Base-by-base conservation (phyloP, 2,888 invertebrate species). In the Tridacna crocea region DNA sequence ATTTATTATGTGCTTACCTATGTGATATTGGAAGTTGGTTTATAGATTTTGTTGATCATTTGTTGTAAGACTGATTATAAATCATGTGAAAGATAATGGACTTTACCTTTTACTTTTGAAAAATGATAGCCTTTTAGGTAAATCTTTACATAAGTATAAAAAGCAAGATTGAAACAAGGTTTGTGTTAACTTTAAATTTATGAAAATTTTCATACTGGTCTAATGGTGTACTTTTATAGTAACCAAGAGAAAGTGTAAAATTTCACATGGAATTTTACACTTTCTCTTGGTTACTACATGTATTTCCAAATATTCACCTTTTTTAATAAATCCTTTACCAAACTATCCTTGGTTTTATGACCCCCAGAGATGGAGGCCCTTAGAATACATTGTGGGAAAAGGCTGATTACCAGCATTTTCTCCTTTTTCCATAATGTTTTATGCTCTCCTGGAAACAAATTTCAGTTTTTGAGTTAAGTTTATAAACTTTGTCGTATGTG, bases 361-460 rank as follows among this genome's bases (percentile, higher is more conserved):
- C 22, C 36, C 65, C 2, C 22, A 10, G 55, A 15, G 10, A 19
- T 10, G 17, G 55, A 19, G n/a, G n/a, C 55, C 19, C 3, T 68
- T n/a, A n/a, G 51, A 70, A 70, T 51, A 48, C 51, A 48, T 0
- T 51, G 70, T 51, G 26, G 26, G 13, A 51, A 48, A 51, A 51
- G 51, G 70, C 51, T 51, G 19, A n/a, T 51, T 6, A 48, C 51
- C 24, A 51, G 70, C 13, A 51, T 51, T 70, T 70, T 51, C 70
- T 24, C 17, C 51, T 26, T 70, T 51, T 24, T 10, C 24, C 65
- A 26, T 3, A 26, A 26, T 65, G 65, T 26, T 65, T 26, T 65
- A 6, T 22, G 11, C 22, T 12, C 8, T 68, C 2, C 17, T n/a
- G 11, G 1, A 24, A 10, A 15, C 10, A n/a, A 19, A 1, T 2